A percentile compares a stretch with the other conserved stretches of the same genome.
These are phyloP conservation scores for Alitta virens DNA, from an alignment of 2,888 invertebrate species.

Conservation along the genomic window DNA sequence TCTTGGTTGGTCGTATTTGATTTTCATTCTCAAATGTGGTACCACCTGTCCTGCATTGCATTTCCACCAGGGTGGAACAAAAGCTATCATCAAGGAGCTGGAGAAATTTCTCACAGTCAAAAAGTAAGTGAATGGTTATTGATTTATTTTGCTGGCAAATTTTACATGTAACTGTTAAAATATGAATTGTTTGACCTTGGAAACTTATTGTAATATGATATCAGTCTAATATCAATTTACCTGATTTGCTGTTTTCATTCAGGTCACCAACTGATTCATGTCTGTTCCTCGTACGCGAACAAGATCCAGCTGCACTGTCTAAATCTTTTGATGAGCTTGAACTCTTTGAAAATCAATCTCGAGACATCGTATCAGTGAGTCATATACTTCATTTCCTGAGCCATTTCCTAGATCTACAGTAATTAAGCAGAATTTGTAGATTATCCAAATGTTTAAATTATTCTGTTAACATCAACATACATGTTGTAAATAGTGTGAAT, in stretches of 20 bases:
- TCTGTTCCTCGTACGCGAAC: constrained; percentile 69
- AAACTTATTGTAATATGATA: too few relatives aligned
- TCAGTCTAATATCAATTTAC: too few relatives aligned
- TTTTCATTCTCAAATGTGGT: constrained; percentile 70
- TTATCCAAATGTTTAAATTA: too few relatives aligned
- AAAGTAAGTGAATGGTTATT: constrained; percentile 15
- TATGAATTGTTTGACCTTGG: too few relatives aligned
- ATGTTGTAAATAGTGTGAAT: too few relatives aligned
- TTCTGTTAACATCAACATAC: too few relatives aligned
- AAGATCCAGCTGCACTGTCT: constrained; percentile 65
- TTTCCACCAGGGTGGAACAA: constrained; percentile 84
- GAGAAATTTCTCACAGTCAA: constrained; percentile 28
- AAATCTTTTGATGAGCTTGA: constrained; percentile 84
- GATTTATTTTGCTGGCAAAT: not conserved
- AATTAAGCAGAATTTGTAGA: too few relatives aligned
- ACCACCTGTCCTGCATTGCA: constrained; percentile 77
- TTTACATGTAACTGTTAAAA: too few relatives aligned
- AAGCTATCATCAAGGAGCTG: constrained; percentile 64
- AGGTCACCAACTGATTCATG: constrained; percentile 73
- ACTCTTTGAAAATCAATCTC: constrained; percentile 68
- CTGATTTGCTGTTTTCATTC: too few relatives aligned
- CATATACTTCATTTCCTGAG: too few relatives aligned
- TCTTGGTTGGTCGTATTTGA: constrained; percentile 53
- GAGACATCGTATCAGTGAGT: constrained; percentile 58
- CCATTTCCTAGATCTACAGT: too few relatives aligned